A percentile compares a stretch with the other conserved stretches of the same genome.
These are phyloP conservation scores for Epirrhoe tristata DNA, from an alignment of 2,888 invertebrate genomes.

Conservation along the genomic window DNA sequence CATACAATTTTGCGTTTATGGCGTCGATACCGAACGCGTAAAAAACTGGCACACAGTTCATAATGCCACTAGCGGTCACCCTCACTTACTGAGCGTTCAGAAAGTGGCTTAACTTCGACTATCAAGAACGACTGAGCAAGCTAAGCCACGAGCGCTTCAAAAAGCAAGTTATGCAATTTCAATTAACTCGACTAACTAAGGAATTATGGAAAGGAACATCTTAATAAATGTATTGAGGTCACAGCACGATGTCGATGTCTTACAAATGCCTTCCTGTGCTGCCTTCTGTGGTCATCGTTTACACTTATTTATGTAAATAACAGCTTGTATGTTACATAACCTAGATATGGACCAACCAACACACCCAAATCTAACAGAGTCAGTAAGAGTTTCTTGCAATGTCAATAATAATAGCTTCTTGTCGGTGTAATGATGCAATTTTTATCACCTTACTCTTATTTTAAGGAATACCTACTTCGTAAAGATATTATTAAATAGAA, in stretches of 20 bases:
- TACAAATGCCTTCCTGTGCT: constrained; percentile 23
- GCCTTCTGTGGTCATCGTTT: constrained; percentile 6
- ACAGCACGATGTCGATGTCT: background rate
- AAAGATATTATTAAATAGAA: no score
- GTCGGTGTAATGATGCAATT: no score
- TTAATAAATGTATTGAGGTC: constrained; percentile 15
- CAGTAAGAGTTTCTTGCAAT: background rate
- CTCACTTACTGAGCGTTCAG: no score
- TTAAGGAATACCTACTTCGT: no score
- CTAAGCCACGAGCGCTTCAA: no score
- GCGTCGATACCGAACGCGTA: no score
- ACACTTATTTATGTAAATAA: background rate
- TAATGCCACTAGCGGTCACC: no score
- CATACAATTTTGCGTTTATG: no score
- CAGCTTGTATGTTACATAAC: background rate
- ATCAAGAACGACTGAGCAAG: no score
- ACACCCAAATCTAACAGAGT: background rate
- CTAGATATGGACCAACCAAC: background rate
- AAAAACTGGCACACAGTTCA: no score
- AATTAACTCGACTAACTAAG: background rate
- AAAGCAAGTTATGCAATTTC: constrained; percentile 3
- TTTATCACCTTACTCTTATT: no score
- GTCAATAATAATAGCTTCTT: background rate
- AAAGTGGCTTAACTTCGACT: no score
- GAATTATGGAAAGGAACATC: constrained; percentile 2